Evolutionary conservation across 1,140 invertebrate species (phyloP).

Genomic region (Eupeodes corollae): DNA sequence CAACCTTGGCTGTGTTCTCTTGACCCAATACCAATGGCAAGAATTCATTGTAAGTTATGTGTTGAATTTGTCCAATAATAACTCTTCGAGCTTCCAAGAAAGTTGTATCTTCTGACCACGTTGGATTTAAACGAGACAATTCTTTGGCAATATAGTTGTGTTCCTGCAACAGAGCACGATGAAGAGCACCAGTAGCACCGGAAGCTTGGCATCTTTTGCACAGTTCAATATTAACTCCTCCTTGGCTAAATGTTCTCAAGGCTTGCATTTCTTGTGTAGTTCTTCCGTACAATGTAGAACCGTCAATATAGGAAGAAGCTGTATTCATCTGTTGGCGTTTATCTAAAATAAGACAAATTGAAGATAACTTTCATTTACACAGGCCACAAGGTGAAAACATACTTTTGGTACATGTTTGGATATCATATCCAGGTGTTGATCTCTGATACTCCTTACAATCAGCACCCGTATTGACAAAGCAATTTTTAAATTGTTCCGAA

Average conservation of each 20-base stretch:
- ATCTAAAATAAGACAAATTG: constrained; percentile 35
- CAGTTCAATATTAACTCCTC: constrained; percentile 50
- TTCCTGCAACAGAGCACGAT: constrained; percentile 61
- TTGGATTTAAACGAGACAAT: constrained; percentile 59
- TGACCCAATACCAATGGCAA: constrained; percentile 64
- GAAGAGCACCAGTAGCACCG: constrained; percentile 45
- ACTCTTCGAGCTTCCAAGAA: constrained; percentile 70
- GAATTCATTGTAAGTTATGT: constrained; percentile 78
- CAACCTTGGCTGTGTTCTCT: constrained; percentile 32
- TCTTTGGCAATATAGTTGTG: constrained; percentile 73
- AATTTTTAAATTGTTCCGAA: constrained; percentile 28
- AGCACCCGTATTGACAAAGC: constrained; percentile 31
- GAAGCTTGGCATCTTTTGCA: constrained; percentile 42
- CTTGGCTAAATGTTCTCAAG: constrained; percentile 61
- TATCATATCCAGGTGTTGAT: constrained; percentile 53
- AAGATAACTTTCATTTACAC: constrained; percentile 3
- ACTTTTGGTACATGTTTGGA: constrained; percentile 54
- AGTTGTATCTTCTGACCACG: constrained; percentile 74
- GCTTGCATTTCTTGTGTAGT: constrained; percentile 54
- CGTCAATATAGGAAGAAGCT: constrained; percentile 78
- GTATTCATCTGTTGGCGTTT: constrained; percentile 77
- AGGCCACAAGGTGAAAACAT: constrained; percentile 12
- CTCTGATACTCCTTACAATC: constrained; percentile 62
- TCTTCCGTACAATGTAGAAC: constrained; percentile 73
- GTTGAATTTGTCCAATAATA: constrained; percentile 69